phyloP scores from a whole-genome alignment of 2,113 vertebrate species.

The Ciconia boyciana region DNA sequence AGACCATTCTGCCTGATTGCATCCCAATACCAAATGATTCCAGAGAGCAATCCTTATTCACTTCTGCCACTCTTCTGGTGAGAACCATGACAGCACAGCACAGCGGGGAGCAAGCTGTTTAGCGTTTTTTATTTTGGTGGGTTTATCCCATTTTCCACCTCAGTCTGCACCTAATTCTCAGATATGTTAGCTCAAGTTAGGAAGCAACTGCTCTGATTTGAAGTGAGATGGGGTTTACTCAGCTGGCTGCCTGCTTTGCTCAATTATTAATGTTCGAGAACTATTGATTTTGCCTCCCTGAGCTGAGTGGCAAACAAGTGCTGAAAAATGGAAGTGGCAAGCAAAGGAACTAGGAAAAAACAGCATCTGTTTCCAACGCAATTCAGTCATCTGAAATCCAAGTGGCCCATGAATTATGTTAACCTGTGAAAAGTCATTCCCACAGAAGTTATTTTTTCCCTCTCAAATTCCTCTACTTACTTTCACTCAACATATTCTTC shows the following conservation, averaged over 20 bases:
- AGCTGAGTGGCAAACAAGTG: background rate
- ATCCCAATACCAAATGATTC: background rate
- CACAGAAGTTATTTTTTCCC: background rate
- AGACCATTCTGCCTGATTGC: slow-evolving; percentile 26
- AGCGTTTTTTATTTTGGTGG: background rate
- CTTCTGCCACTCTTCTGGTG: background rate
- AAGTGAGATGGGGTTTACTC: slow-evolving; percentile 8
- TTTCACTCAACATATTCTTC: background rate
- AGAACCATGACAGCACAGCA: background rate
- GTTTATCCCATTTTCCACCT: slow-evolving; percentile 21
- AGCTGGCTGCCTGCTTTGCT: slow-evolving; percentile 16
- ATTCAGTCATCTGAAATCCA: background rate
- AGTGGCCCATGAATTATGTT: background rate
- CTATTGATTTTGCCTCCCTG: slow-evolving; percentile 25
- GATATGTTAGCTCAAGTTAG: background rate
- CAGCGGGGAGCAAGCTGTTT: background rate
- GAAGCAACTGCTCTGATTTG: slow-evolving; percentile 32
- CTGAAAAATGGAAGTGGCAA: slow-evolving; percentile 26
- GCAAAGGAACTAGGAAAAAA: slow-evolving; percentile 8
- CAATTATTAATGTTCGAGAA: slow-evolving; percentile 30
- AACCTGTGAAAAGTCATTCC: background rate
- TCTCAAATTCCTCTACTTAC: background rate
- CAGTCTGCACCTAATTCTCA: background rate
- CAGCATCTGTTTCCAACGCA: background rate
- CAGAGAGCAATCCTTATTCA: background rate